Evolutionary conservation across 2,888 invertebrate genomes (phyloP), one percentile per base, ranked within the genome.

Genomic region (Diarsia rubi): DNA sequence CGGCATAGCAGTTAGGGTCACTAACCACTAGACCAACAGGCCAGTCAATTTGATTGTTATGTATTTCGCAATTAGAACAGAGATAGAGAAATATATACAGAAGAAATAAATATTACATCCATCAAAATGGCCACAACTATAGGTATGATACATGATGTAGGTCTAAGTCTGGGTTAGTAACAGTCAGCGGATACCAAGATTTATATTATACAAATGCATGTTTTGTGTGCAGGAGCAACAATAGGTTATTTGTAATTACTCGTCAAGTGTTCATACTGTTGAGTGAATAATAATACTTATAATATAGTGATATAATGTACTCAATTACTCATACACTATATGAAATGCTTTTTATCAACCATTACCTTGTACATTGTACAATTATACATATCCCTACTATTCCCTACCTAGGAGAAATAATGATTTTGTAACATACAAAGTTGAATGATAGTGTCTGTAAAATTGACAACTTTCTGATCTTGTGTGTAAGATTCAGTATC

Each of bases 261-360:
- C 2, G 44, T 52, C 31, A 65, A 65, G 24, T 68, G 24, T 45
- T 52, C 12, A 52, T 59, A 31, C 6, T n/a, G n/a, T 59, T 44
- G 37, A 71, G 24, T 24, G 19, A 65, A 65, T 49, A 77, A 54
- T 76, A 44, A 54, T 65, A 68, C 65, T 24, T 37, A 21, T 31
- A 47, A n/a, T n/a, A n/a, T n/a, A 24, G 24, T 69, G 27, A 73
- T 73, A 67, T 67, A n/a, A 59, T 69, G 57, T 45, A 78, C 60
- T 69, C 12, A 59, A 63, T 57, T 45, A 78, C 60, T 69, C 14
- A 52, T 69, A 78, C 57, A 63, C 14, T n/a, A 21, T 62, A 47
- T 73, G 19, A 73, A 79, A 73, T 73, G 57, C 19, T 71, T 76
- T 70, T 69, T 69, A 69, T 69, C 54, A 60, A 68, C 8, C 24